Evolutionary conservation across 1,140 invertebrate species (phyloP), one percentile per base, ranked within the genome.

Genomic region (Polyergus mexicanus): DNA sequence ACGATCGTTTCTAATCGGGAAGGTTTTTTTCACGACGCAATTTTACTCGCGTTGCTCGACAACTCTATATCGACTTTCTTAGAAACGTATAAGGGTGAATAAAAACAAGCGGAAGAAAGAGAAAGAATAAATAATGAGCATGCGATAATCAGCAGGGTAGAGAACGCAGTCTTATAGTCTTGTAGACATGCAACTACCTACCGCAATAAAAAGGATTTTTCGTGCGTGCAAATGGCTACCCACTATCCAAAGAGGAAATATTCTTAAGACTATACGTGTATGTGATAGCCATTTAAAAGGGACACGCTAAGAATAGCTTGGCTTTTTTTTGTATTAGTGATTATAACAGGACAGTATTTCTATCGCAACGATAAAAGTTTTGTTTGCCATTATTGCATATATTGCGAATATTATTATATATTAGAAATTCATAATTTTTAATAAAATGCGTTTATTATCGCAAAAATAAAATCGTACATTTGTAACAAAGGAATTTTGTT

Each of bases 181-280:
- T 56, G 51, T 58, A 72, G 78, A 71, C 78, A 81, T 81, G 78
- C 78, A 81, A 81, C 47, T 56, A 13, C 65, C 54, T 58, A 28
- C 47, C 38, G 13, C 78, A 81, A 72, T 81, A 81, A 81, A 72
- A 81, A 71, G 66, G 65, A 81, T 81, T 81, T 81, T 71, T 71
- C 78, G 51, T 81, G 78, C 78, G 78, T 81, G 78, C 66, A 32
- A 6, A 22, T 19, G 25, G 66, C 51, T 38, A 54, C 38, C 38
- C 56, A 44, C 58, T 62, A 25, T 19, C 16, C 38, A 19, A 60
- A 25, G 41, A 81, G 66, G 66, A 81, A 81, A 51, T 81, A 71
- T 71, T 71, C 60, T 81, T 80, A 66, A 80, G 47, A 38, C 35
- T 71, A 71, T 71, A 71, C 54, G 66, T 72, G 51, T 71, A 71